Percentiles rank a stretch among this genome's conserved stretches.
phyloP scores from a whole-genome alignment of 2,797 vertebrate genomes.

The Cryptoblepharus egeriae region DNA sequence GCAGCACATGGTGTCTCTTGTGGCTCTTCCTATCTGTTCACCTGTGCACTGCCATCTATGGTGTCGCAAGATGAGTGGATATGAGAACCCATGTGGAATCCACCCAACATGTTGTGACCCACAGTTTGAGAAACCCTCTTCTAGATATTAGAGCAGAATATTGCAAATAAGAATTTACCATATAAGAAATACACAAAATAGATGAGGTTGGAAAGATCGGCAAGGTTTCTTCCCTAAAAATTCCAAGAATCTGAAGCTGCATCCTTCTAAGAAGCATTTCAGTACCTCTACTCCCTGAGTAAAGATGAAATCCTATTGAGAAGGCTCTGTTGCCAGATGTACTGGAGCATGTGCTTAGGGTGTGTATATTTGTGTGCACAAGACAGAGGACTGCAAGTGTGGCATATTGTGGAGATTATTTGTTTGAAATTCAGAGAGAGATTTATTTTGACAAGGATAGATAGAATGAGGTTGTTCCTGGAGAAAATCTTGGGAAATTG shows the following conservation, averaged over 20 bases:
- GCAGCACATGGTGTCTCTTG: no score
- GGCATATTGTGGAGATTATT: constrained; percentile 48
- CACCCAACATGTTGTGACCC: no score
- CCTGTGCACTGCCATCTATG: no score
- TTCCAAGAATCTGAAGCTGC: constrained; percentile 5
- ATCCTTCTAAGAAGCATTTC: neutral
- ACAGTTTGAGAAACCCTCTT: no score
- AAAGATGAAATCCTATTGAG: constrained; percentile 36
- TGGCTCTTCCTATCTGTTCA: no score
- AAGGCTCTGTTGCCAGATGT: neutral
- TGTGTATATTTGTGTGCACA: accelerated
- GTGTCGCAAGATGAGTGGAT: no score
- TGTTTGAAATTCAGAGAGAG: constrained; percentile 54
- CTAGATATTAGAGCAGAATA: neutral
- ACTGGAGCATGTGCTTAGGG: neutral
- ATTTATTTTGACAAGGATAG: constrained; percentile 61
- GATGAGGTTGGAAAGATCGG: neutral
- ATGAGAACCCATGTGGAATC: neutral
- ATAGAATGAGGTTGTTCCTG: constrained; percentile 58
- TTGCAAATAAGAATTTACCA: no score
- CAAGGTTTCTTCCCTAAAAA: neutral
- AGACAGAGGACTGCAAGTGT: constrained; percentile 12
- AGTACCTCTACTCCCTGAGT: constrained; percentile 27
- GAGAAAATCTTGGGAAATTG: constrained; percentile 54
- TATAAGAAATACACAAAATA: neutral